A percentile compares a stretch with the other conserved stretches of the same genome.
These are phyloP conservation scores for Neomonachus schauinslandi DNA, from an alignment of 2,113 vertebrate genomes.

Conservation along the genomic window DNA sequence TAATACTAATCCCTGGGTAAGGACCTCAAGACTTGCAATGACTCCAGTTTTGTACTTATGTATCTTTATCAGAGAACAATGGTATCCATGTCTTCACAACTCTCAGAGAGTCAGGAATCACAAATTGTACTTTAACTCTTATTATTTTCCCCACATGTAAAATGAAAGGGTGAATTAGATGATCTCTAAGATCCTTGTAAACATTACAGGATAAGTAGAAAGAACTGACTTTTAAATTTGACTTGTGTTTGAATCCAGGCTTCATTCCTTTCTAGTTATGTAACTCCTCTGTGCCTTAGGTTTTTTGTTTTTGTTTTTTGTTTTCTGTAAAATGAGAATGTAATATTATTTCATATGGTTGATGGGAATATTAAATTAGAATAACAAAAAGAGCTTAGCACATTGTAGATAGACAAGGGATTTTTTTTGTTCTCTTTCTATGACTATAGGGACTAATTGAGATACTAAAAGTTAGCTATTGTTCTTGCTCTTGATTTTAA, in stretches of 20 bases:
- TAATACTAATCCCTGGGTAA: not conserved
- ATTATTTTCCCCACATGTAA: not conserved
- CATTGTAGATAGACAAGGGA: not conserved
- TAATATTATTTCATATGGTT: constrained; percentile 8
- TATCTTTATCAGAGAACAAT: not conserved
- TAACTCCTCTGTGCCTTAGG: not conserved
- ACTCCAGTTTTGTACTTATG: not conserved
- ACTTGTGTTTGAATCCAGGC: not conserved
- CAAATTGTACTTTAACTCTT: constrained; percentile 63
- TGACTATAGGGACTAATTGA: not conserved
- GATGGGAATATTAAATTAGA: constrained; percentile 47
- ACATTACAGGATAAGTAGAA: not conserved
- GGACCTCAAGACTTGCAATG: not conserved
- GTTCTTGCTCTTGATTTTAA: constrained; percentile 26
- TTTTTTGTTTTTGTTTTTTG: constrained; percentile 37
- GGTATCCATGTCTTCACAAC: not conserved
- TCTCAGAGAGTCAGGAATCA: constrained; percentile 70
- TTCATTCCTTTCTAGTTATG: not conserved
- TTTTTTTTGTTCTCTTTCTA: not conserved
- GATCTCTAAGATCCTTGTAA: not conserved
- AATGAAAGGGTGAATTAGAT: not conserved
- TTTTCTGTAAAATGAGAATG: not conserved
- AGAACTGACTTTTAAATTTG: not conserved
- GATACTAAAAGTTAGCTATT: not conserved
- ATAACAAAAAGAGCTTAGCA: not conserved